These are phyloP conservation scores for Graptemys geographica DNA, from an alignment of 2,797 vertebrate species.

Conservation along the genomic window DNA sequence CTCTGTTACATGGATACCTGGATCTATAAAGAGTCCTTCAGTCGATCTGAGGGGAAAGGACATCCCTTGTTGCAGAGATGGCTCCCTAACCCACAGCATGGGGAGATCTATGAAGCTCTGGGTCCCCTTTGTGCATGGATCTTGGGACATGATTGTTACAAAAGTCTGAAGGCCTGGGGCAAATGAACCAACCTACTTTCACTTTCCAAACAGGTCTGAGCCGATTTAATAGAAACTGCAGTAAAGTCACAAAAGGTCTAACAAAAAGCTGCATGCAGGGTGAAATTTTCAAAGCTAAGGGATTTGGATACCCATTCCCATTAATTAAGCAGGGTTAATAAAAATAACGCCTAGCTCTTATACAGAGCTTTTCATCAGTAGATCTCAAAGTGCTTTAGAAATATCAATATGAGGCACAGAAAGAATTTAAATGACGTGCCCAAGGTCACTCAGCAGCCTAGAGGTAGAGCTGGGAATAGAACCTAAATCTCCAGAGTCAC, in stretches of 20 bases:
- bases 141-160: neutral
- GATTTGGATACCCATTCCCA: neutral
- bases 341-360: neutral
- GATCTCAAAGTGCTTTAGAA: neutral
- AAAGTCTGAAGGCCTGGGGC: neutral
- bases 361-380: neutral
- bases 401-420: neutral
- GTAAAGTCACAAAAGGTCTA: neutral
- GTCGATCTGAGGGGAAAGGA: neutral
- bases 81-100: neutral
- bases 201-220: neutral
- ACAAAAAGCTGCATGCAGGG: neutral
- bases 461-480: neutral
- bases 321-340: neutral
- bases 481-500: neutral
- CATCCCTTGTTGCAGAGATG: neutral
- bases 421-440: neutral
- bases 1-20: neutral
- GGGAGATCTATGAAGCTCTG: neutral
- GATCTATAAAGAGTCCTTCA: neutral
- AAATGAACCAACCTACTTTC: neutral
- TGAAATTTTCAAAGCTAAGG: neutral
- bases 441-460: neutral
- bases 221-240: neutral
- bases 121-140: neutral